phyloP scores from a whole-genome alignment of 2,888 invertebrate genomes.

The Heteropelma amictum region DNA sequence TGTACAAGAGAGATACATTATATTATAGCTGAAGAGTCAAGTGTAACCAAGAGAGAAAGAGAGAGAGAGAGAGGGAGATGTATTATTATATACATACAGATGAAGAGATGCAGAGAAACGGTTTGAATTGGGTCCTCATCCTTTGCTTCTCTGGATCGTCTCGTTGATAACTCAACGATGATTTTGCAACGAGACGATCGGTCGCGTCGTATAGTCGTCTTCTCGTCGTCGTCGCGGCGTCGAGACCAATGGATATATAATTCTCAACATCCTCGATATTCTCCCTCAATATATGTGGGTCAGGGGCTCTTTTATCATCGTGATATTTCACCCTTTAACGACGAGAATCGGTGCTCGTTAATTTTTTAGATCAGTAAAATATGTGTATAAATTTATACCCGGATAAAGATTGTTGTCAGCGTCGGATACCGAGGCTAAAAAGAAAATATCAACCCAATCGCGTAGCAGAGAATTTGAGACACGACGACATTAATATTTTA shows the following conservation, averaged over 20 bases:
- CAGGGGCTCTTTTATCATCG: conserved; percentile 32
- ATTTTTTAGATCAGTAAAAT: conserved; percentile 23
- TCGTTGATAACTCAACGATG: conserved; percentile 44
- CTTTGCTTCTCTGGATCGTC: conserved; percentile 19
- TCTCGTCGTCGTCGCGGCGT: conserved; percentile 41
- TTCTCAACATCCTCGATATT: background rate
- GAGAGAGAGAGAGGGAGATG: background rate
- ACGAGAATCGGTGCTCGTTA: conserved; percentile 30
- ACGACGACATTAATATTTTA: too few species aligned
- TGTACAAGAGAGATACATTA: too few species aligned
- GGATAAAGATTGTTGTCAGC: too few species aligned
- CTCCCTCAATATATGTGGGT: conserved; percentile 25
- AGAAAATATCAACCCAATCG: too few species aligned
- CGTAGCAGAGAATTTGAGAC: too few species aligned
- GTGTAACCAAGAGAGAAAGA: background rate
- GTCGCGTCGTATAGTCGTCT: conserved; percentile 34
- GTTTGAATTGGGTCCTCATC: conserved; percentile 33
- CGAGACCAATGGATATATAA: conserved; percentile 23
- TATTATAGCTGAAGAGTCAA: too few species aligned
- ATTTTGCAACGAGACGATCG: conserved; percentile 43
- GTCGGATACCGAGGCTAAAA: too few species aligned
- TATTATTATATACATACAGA: background rate
- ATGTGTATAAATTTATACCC: background rate
- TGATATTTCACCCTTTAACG: conserved; percentile 12
- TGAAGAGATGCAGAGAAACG: conserved; percentile 14